Base-by-base conservation (phyloP, 1,140 invertebrate species). In the Drosophila yakuba region DNA sequence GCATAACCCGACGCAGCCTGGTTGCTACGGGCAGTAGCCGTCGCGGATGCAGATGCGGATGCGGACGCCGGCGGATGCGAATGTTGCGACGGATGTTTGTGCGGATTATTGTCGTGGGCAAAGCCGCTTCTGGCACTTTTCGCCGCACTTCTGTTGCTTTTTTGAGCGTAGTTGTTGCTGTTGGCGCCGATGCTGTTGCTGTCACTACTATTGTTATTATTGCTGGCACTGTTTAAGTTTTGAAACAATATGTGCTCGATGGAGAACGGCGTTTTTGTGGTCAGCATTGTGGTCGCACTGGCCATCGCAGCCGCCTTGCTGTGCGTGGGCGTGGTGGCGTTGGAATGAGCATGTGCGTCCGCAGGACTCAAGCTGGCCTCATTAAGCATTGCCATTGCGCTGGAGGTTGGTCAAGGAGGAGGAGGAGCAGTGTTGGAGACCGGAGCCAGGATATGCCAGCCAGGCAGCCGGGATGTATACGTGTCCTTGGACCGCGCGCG, bases 161-260 rank as follows among this genome's bases (percentile, higher is more conserved):
- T 79, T n/a, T 57, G 23, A 6, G 20, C 64, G 44, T 44, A 78
- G 38, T 54, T 76, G 61, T 52, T 63, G 32, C 25, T 60, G 23
- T 57, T 78, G 8, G 3, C 79, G 15, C 23, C 78, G 36, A 48
- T 77, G 25, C 64, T 79, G 41, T 8, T 73, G 20, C 32, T 72
- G 10, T 44, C 75, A 28, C 50, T 79, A 23, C 74, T 80, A 57
- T 55, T 91, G 69, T 69, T 80, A 25, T 63, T 82, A 55, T 71
- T 81, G 38, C 55, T 89, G 60, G 73, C 81, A 58, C 75, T 90
- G 71, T 91, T 92, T 61, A 91, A 78, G 71, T 92, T 92, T 78
- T 84, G 88, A 78, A 91, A 92, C 60, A 92, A 78, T 75, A 92
- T 92, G 74, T 92, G 85, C 52, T 92, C 92, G 48, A 92, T 92